Evolutionary conservation across 1,140 invertebrate species (phyloP), one percentile per base, ranked within the genome.

Genomic region (Drosophila parabipectinata): DNA sequence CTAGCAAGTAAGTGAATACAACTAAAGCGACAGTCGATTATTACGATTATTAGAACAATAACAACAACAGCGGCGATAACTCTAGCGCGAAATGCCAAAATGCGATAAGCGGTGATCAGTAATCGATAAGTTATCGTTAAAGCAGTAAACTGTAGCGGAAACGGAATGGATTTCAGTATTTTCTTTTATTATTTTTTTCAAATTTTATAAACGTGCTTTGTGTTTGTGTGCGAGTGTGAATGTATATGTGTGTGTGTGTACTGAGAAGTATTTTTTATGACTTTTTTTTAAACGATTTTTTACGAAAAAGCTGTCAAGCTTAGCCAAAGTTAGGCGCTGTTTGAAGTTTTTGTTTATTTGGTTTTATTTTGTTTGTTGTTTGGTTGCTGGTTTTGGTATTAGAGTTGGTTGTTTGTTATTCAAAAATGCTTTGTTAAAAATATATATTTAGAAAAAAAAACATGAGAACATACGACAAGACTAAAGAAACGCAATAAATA

Each of bases 251-350:
- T 69, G 48, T 58, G 32, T 61, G 24, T 68, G 32, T 66, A 6
- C 6, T 26, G 4, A 5, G 26, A 28, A 28, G 9, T 64, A 51
- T 44, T 54, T 37, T 80, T 41, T 53, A 57, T 64, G 57, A 54
- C 56, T 45, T 61, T 59, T 64, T 68, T 24, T 37, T 37, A 1
- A 28, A 28, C 26, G 26, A 28, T 37, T 3, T 37, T 37, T 10
- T 37, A 12, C 3, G 10, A 71, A 26, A 64, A 77, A 85, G 76
- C 58, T 64, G 77, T 59, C 5, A 82, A 75, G 71, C 64, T 75
- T 59, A 56, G 76, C 80, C 71, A 66, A 71, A 71, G 75, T 79
- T 76, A 83, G 55, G 66, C 77, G 59, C 59, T 77, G 78, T 85
- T 78, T 58, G 48, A 54, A 54, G 51, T 71, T 72, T 73, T 75